These are phyloP conservation scores for Branchinecta sandiegonensis DNA, from an alignment of 2,888 invertebrate species.

Conservation along the genomic window DNA sequence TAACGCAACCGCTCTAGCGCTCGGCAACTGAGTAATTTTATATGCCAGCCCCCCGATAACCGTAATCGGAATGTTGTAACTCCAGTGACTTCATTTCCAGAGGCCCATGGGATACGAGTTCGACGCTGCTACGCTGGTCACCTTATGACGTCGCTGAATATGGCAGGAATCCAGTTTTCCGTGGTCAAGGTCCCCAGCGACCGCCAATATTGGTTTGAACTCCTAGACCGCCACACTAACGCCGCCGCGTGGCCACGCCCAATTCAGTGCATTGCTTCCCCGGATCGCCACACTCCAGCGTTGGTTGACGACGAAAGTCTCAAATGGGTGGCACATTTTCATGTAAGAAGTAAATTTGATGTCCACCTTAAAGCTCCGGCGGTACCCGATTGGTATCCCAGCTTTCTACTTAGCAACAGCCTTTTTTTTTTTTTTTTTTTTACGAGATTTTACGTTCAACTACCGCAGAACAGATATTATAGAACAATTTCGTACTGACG, in stretches of 20 bases:
- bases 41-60: not conserved
- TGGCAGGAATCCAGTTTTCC: slow-evolving; percentile 61
- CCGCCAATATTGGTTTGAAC: slow-evolving; percentile 39
- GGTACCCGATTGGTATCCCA: no score
- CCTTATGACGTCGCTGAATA: slow-evolving; percentile 59
- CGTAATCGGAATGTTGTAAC: slow-evolving; percentile 21
- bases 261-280: slow-evolving; percentile 33
- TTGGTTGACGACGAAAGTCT: slow-evolving; percentile 21
- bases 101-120: slow-evolving; percentile 36
- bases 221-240: slow-evolving; percentile 44
- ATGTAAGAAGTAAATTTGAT: slow-evolving; percentile 15
- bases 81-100: slow-evolving; percentile 31
- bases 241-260: slow-evolving; percentile 46
- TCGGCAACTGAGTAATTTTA: not conserved
- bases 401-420: no score
- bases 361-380: no score
- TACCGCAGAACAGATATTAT: no score
- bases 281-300: slow-evolving; percentile 14
- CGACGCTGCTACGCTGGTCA: slow-evolving; percentile 44
- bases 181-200: slow-evolving; percentile 38
- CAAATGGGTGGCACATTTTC: slow-evolving; percentile 22
- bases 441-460: no score
- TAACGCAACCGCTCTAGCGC: no score
- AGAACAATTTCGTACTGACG: no score
- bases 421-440: no score